phyloP scores from a whole-genome alignment of 2,113 vertebrate genomes.

The Lophochroa leadbeateri region DNA sequence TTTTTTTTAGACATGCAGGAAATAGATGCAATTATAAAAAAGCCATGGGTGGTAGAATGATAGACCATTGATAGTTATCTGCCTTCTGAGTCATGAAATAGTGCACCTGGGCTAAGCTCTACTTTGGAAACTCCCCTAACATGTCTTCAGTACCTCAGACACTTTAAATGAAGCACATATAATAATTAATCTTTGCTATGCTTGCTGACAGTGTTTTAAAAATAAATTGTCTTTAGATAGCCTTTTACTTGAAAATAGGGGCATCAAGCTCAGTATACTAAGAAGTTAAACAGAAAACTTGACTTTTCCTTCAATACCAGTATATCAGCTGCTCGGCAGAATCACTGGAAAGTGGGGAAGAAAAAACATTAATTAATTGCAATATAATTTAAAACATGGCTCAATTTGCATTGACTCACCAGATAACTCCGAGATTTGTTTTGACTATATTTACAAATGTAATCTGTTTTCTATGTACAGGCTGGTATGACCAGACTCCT shows the following conservation, averaged over 20 bases:
- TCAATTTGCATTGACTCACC: not conserved
- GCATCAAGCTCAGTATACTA: not conserved
- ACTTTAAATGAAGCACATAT: not conserved
- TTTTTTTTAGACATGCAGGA: not conserved
- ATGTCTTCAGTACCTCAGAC: not conserved
- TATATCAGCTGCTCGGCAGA: not conserved
- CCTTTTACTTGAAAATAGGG: not conserved
- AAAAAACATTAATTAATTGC: not conserved
- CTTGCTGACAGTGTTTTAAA: not conserved
- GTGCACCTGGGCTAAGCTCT: not conserved
- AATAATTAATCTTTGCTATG: not conserved
- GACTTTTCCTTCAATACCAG: not conserved
- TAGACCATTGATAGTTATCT: not conserved
- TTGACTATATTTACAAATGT: not conserved
- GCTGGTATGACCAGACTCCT: not conserved
- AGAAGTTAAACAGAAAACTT: not conserved
- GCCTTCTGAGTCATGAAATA: not conserved
- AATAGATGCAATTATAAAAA: not conserved
- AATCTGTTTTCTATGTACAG: not conserved
- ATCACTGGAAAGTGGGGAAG: not conserved
- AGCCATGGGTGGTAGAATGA: not conserved
- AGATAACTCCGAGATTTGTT: not conserved
- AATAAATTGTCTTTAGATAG: not conserved
- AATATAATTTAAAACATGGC: not conserved
- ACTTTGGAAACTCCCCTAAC: not conserved